These are phyloP conservation scores for Dorcus parallelipipedus DNA, from an alignment of 2,888 invertebrate genomes.

Conservation along the genomic window DNA sequence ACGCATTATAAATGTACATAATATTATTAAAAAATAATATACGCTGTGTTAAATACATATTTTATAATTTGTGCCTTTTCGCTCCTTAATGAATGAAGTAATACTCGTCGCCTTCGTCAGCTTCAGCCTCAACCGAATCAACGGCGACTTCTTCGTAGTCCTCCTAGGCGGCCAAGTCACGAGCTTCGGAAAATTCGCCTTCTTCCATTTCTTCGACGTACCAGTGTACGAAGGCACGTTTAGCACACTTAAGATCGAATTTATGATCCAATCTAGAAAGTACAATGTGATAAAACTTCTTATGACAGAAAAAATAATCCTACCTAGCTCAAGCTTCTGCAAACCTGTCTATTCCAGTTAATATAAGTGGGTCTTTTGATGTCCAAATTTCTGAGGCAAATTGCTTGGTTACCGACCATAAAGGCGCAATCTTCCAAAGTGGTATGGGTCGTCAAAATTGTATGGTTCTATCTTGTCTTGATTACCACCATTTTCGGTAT, in stretches of 20 bases:
- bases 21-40: no score
- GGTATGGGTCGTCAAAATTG: constrained; percentile 90
- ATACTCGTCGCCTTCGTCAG: constrained; percentile 1
- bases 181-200: constrained; percentile 81
- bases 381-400: constrained; percentile 81
- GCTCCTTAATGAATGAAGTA: constrained; percentile 24
- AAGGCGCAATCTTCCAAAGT: constrained; percentile 84
- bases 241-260: constrained; percentile 95
- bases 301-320: no score
- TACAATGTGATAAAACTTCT: no score
- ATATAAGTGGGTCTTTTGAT: constrained; percentile 83
- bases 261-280: constrained; percentile 64
- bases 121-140: constrained; percentile 68
- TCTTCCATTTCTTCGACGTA: constrained; percentile 86
- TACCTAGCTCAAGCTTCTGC: no score
- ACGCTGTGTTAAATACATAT: no score
- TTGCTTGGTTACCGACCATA: constrained; percentile 90
- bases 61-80: no score
- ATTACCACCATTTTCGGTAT: no score
- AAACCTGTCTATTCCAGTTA: constrained; percentile 68
- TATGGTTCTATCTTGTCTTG: constrained; percentile 69
- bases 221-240: constrained; percentile 96
- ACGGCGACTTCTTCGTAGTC: constrained; percentile 80
- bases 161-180: constrained; percentile 77
- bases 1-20: no score